These are phyloP conservation scores for Enteromius argenteus DNA, from an alignment of 2,797 vertebrate genomes.

Conservation along the genomic window DNA sequence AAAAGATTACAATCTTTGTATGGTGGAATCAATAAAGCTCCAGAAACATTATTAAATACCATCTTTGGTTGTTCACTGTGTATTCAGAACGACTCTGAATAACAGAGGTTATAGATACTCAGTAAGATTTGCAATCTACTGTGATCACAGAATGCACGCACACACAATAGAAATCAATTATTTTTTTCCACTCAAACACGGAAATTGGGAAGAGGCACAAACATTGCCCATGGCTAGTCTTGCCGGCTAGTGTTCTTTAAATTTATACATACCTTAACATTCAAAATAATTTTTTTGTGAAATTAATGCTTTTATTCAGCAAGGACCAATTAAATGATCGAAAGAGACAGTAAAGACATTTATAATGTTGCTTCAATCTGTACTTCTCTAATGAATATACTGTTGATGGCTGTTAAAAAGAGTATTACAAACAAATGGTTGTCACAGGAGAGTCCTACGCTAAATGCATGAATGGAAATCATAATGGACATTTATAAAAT, in stretches of 20 bases:
- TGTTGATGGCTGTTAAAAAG: no score
- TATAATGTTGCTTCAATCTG: neutral
- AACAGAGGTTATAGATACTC: neutral
- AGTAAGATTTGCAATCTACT: neutral
- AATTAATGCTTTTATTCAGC: neutral
- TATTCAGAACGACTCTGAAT: neutral
- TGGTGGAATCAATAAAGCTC: neutral
- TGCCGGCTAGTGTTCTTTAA: neutral
- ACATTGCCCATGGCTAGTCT: neutral
- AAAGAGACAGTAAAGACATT: neutral
- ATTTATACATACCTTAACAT: neutral
- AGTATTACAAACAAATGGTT: no score
- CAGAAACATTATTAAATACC: neutral
- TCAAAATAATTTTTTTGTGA: neutral
- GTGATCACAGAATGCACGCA: slow-evolving; percentile 5
- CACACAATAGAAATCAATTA: neutral
- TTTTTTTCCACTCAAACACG: neutral
- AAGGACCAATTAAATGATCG: neutral
- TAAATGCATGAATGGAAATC: no score
- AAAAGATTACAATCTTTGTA: neutral
- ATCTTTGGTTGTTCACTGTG: neutral
- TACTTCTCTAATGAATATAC: neutral
- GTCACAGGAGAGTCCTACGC: no score
- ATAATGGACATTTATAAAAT: no score
- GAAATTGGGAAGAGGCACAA: neutral